Evolutionary conservation across 2,113 vertebrate species (phyloP).

Genomic region (Apaloderma vittatum): DNA sequence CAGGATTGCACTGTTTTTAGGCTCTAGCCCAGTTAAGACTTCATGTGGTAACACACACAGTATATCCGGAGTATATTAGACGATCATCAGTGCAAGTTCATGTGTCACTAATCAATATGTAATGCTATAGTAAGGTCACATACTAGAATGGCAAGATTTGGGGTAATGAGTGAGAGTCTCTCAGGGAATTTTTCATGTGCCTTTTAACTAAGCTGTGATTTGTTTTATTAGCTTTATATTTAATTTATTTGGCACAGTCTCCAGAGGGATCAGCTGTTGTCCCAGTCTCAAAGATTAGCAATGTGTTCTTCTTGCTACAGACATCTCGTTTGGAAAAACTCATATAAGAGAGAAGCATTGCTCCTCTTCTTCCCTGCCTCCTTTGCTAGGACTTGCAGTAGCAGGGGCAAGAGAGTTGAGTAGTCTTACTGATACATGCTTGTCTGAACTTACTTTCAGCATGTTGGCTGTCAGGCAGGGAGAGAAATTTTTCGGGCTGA

Average conservation of each 20-base stretch:
- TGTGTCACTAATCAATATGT: neutral
- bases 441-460: neutral
- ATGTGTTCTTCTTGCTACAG: neutral
- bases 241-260: neutral
- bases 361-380: neutral
- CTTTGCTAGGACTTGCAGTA: neutral
- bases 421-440: neutral
- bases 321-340: neutral
- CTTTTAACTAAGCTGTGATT: constrained; percentile 29
- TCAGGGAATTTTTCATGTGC: neutral
- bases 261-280: neutral
- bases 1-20: neutral
- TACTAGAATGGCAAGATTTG: neutral
- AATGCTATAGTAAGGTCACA: neutral
- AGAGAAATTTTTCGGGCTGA: neutral
- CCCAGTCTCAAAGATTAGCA: neutral
- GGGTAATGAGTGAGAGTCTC: neutral
- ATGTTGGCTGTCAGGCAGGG: neutral
- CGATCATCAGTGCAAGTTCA: neutral
- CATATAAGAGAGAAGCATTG: neutral
- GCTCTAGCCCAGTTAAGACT: neutral
- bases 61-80: neutral
- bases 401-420: neutral
- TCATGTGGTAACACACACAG: neutral
- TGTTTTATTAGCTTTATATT: neutral